These are phyloP conservation scores for Latrodectus hesperus DNA, from an alignment of 2,888 invertebrate species.

Conservation along the genomic window DNA sequence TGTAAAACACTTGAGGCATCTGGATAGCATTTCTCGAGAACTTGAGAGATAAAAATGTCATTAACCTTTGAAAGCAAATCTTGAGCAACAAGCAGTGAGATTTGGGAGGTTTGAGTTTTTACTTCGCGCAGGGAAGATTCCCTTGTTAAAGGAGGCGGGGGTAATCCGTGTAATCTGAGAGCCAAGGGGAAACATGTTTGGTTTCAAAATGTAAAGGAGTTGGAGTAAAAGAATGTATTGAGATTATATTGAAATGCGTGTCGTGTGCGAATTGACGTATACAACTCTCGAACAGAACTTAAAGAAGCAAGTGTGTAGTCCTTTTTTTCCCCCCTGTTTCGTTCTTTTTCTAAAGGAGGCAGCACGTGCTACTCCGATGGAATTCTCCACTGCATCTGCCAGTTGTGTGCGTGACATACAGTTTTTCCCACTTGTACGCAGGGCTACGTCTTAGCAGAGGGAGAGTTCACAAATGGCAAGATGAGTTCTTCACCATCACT, in stretches of 20 bases:
- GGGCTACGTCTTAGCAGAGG: constrained; percentile 38
- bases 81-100: constrained; percentile 51
- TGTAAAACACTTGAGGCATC: constrained; percentile 27
- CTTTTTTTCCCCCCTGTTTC: constrained; percentile 27
- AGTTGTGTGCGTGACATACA: constrained; percentile 61
- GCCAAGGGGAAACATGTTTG: constrained; percentile 30
- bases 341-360: constrained; percentile 40
- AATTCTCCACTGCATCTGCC: constrained; percentile 66
- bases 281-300: constrained; percentile 54
- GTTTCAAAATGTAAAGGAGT: constrained; percentile 66
- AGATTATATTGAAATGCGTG: constrained; percentile 68
- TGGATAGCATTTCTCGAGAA: constrained; percentile 38
- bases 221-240: constrained; percentile 63
- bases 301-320: constrained; percentile 47
- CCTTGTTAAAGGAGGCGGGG: constrained; percentile 52
- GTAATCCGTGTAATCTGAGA: constrained; percentile 45
- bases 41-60: constrained; percentile 57
- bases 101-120: constrained; percentile 48
- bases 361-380: constrained; percentile 59
- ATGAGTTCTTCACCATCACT: background rate
- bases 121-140: constrained; percentile 61
- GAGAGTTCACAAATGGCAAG: constrained; percentile 56
- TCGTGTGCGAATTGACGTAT: constrained; percentile 53
- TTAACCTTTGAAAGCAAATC: constrained; percentile 38
- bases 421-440: constrained; percentile 49